A percentile compares a stretch with the other conserved stretches of the same genome.
These are phyloP conservation scores for Drosophila bocqueti DNA, from an alignment of 1,140 invertebrate species.

Conservation along the genomic window DNA sequence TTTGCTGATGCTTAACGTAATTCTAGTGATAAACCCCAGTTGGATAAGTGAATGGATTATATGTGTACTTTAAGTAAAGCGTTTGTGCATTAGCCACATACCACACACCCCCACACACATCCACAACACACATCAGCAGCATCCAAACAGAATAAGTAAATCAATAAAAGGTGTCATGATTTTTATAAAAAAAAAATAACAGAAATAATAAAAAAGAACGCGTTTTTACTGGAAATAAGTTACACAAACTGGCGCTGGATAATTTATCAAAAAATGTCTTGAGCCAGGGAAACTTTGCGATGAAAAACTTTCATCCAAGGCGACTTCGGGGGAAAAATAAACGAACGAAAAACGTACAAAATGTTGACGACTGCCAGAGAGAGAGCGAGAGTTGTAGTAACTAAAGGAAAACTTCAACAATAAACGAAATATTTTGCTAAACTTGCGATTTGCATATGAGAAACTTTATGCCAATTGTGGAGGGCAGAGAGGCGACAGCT, in stretches of 20 bases:
- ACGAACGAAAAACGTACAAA: slow-evolving; percentile 41
- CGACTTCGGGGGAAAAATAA: slow-evolving; percentile 9
- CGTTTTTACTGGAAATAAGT: slow-evolving; percentile 44
- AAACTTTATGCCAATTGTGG: slow-evolving; percentile 79
- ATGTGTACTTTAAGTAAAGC: slow-evolving; percentile 50
- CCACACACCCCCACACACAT: slow-evolving; percentile 7
- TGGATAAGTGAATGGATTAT: slow-evolving; percentile 66
- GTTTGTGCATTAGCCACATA: slow-evolving; percentile 56
- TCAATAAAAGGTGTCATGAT: slow-evolving; percentile 82
- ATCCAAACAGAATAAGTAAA: slow-evolving; percentile 64
- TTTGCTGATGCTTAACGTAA: slow-evolving; percentile 72
- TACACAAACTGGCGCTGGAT: slow-evolving; percentile 41
- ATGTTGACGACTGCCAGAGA: slow-evolving; percentile 59
- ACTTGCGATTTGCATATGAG: slow-evolving; percentile 83
- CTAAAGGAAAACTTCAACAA: slow-evolving; percentile 82
- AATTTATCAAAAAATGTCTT: slow-evolving; percentile 75
- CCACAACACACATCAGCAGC: slow-evolving; percentile 33
- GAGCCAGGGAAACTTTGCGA: slow-evolving; percentile 31
- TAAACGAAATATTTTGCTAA: slow-evolving; percentile 84
- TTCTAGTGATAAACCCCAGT: slow-evolving; percentile 76
- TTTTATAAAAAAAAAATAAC: slow-evolving; percentile 67
- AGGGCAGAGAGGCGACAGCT: slow-evolving; percentile 2
- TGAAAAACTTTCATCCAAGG: slow-evolving; percentile 36
- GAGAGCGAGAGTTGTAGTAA: slow-evolving; percentile 36
- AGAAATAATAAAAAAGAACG: slow-evolving; percentile 34